Evolutionary conservation across 2,113 vertebrate genomes (phyloP).

Genomic region (Centrocercus urophasianus): DNA sequence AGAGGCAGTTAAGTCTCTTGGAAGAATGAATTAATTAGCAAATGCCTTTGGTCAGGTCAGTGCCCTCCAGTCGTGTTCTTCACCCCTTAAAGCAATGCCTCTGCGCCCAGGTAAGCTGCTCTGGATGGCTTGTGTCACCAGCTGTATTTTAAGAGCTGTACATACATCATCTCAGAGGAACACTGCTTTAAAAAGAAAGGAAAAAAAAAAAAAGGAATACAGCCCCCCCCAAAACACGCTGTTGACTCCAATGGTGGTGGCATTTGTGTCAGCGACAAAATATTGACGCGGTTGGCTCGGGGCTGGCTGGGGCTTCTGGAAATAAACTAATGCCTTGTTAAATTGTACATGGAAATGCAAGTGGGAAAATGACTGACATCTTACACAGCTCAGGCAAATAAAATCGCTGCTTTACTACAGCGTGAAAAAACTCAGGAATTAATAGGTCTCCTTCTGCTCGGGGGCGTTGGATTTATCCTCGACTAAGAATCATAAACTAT

Average conservation of each 20-base stretch:
- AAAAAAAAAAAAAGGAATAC: not conserved
- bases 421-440: slow-evolving; percentile 70
- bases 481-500: slow-evolving; percentile 72
- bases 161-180: slow-evolving; percentile 26
- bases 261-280: slow-evolving; percentile 75
- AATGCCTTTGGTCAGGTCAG: slow-evolving; percentile 66
- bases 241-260: slow-evolving; percentile 61
- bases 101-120: not conserved
- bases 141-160: not conserved
- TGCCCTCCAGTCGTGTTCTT: slow-evolving; percentile 7
- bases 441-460: slow-evolving; percentile 71
- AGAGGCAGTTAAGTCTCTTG: slow-evolving; percentile 63
- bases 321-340: slow-evolving; percentile 80
- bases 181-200: not conserved
- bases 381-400: slow-evolving; percentile 74
- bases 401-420: slow-evolving; percentile 60
- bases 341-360: slow-evolving; percentile 52
- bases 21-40: slow-evolving; percentile 69
- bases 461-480: slow-evolving; percentile 58
- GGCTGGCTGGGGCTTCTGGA: slow-evolving; percentile 65
- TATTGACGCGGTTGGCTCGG: slow-evolving; percentile 74
- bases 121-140: not conserved
- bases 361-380: slow-evolving; percentile 75
- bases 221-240: slow-evolving; percentile 3
- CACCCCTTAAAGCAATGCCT: not conserved